These are phyloP conservation scores for Triplophysa yarkandensis DNA, from an alignment of 2,797 vertebrate species.

Conservation along the genomic window DNA sequence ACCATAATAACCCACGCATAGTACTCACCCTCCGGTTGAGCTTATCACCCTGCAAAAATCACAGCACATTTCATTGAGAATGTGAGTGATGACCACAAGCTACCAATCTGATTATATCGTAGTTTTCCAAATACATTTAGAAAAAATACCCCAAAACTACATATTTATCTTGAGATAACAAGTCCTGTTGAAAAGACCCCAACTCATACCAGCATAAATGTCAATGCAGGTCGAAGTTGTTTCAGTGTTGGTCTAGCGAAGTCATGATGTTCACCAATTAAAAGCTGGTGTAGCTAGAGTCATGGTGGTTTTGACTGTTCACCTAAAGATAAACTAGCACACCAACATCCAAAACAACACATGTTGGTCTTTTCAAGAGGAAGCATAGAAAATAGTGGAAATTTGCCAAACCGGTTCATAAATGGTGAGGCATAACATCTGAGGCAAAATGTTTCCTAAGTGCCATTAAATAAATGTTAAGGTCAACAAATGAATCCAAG, in stretches of 20 bases:
- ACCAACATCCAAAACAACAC: slow-evolving; percentile 20
- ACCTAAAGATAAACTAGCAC: neutral
- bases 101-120: slow-evolving; percentile 16
- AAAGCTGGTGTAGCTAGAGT: no score
- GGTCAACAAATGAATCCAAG: neutral
- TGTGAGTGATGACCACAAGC: slow-evolving; percentile 48
- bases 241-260: slow-evolving; percentile 8
- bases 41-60: slow-evolving; percentile 99
- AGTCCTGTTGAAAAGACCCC: slow-evolving; percentile 6
- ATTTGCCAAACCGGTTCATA: neutral
- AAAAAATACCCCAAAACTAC: neutral
- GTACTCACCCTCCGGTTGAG: slow-evolving; percentile 97
- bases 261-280: neutral
- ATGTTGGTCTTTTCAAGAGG: slow-evolving; percentile 9
- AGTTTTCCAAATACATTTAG: neutral
- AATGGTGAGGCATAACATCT: no score
- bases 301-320: neutral
- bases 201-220: slow-evolving; percentile 3
- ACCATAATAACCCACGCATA: slow-evolving; percentile 67
- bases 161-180: neutral
- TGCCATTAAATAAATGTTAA: neutral
- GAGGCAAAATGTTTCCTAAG: no score
- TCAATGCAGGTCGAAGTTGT: neutral
- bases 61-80: slow-evolving; percentile 78
- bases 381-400: neutral